These are phyloP conservation scores for Proales similis DNA, from an alignment of 1,140 invertebrate genomes.

Conservation along the genomic window DNA sequence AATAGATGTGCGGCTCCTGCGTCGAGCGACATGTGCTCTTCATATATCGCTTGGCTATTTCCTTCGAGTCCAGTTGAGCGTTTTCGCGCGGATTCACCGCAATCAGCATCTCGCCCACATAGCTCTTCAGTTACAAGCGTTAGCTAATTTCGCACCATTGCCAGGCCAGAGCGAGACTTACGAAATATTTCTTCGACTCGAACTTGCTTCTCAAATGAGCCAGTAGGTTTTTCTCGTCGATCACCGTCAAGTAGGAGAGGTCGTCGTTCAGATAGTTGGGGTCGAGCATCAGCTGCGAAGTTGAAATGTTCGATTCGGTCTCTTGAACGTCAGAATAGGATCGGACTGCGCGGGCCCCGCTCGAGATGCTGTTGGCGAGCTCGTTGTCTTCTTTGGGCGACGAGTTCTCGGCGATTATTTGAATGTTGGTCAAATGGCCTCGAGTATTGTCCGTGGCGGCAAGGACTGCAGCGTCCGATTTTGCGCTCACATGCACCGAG, in stretches of 20 bases:
- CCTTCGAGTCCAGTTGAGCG: constrained; percentile 72
- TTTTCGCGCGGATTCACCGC: constrained; percentile 75
- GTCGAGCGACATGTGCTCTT: constrained; percentile 64
- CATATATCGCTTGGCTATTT: constrained; percentile 65
- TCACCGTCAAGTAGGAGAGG: constrained; percentile 7
- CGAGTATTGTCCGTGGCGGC: too few species aligned
- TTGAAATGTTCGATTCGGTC: too few species aligned
- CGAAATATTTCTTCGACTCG: constrained; percentile 35
- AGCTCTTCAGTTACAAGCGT: constrained; percentile 58
- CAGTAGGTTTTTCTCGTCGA: constrained; percentile 23
- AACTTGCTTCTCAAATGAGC: constrained; percentile 13
- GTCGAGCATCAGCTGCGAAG: too few species aligned
- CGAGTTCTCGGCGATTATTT: too few species aligned
- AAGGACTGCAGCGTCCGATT: too few species aligned
- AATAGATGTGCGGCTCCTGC: constrained; percentile 87
- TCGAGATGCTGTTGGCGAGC: too few species aligned
- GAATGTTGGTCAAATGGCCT: too few species aligned
- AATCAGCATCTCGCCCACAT: constrained; percentile 71
- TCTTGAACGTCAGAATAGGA: too few species aligned
- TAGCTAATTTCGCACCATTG: not conserved
- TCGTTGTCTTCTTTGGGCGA: too few species aligned
- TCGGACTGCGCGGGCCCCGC: too few species aligned
- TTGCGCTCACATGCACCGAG: too few species aligned
- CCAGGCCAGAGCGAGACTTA: constrained; percentile 7
- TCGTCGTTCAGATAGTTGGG: constrained; percentile 25